Evolutionary conservation across 2,113 vertebrate species (phyloP).

Genomic region (Siniperca chuatsi): DNA sequence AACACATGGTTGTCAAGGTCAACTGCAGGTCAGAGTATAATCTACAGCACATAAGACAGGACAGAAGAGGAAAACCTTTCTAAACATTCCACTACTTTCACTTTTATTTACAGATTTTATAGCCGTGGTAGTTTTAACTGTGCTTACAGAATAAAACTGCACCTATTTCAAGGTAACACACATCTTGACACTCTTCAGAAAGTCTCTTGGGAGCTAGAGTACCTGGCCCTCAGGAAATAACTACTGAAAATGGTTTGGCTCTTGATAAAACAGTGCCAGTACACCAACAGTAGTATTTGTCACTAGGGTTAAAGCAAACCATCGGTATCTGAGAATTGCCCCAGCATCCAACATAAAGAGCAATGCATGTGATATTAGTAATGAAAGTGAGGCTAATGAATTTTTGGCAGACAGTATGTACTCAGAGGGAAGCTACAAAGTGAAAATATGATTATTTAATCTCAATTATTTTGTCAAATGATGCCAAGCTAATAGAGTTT

Average conservation of each 20-base stretch:
- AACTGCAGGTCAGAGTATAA: conserved; percentile 54
- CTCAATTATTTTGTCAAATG: neutral
- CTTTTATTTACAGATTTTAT: neutral
- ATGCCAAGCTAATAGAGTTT: neutral
- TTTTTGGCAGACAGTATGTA: no score
- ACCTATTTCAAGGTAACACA: neutral
- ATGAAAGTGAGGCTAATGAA: neutral
- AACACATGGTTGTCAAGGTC: conserved; percentile 75
- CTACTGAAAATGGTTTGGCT: neutral
- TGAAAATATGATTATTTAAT: neutral
- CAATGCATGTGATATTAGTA: neutral
- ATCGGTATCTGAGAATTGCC: neutral
- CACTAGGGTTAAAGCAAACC: neutral
- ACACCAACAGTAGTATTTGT: neutral
- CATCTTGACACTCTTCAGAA: neutral
- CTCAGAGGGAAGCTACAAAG: neutral
- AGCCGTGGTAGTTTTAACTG: neutral
- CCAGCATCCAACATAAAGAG: neutral
- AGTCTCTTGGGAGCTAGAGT: neutral
- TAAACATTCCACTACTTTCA: neutral
- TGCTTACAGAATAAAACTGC: neutral
- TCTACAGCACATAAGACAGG: conserved; percentile 6
- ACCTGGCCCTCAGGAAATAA: neutral
- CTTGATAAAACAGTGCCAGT: neutral
- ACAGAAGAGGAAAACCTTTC: neutral